Evolutionary conservation across 2,797 vertebrate species (phyloP).

Genomic region (Lacerta bilineata): DNA sequence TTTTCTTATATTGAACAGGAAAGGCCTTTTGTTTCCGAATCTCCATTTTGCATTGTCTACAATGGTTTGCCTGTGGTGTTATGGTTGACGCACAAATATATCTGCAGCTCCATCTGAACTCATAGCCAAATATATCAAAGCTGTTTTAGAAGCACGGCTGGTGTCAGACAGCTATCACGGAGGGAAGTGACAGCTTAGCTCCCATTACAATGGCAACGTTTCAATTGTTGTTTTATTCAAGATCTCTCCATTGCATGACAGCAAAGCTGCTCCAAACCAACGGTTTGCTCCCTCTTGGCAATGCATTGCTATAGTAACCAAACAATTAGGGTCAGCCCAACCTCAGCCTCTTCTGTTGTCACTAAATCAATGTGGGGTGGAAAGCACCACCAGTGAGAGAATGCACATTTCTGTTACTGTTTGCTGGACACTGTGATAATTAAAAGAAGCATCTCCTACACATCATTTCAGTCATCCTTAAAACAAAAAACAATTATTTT

Average conservation of each 20-base stretch:
- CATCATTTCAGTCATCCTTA: no score
- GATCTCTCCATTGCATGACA: slow-evolving; percentile 28
- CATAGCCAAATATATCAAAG: background rate
- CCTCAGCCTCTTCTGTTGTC: slow-evolving; percentile 44
- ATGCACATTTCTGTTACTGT: background rate
- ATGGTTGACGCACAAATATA: background rate
- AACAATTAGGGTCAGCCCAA: slow-evolving; percentile 66
- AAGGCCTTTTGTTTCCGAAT: background rate
- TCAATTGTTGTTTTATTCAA: slow-evolving; percentile 22
- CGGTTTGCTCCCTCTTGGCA: background rate
- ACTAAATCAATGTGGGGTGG: accelerated
- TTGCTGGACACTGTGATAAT: background rate
- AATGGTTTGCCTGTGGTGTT: slow-evolving; percentile 16
- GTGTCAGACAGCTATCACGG: background rate
- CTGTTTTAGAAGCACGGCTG: background rate
- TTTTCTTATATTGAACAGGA: background rate
- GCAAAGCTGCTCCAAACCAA: slow-evolving; percentile 45
- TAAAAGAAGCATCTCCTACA: no score
- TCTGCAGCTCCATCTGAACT: background rate
- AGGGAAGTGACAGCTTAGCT: background rate
- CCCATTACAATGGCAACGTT: background rate
- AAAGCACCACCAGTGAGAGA: background rate
- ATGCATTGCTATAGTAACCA: slow-evolving; percentile 69
- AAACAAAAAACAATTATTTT: no score
- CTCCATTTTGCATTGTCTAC: background rate